Evolutionary conservation across 2,888 invertebrate genomes (phyloP).

Genomic region (Melieria crassipennis): DNA sequence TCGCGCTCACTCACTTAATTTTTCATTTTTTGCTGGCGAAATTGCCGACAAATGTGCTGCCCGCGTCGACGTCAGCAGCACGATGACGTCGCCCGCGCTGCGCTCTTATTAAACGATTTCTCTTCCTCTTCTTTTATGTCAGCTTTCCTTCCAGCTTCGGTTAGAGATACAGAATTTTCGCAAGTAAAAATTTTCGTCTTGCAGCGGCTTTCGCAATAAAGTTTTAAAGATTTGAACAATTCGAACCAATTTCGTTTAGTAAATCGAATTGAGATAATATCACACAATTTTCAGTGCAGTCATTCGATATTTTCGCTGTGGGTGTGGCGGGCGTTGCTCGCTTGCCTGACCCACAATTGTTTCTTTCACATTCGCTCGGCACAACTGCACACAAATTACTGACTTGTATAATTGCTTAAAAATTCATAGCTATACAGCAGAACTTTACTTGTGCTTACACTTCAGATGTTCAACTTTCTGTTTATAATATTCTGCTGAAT

Average conservation of each 20-base stretch:
- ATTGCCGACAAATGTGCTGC: slow-evolving; percentile 5
- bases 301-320: slow-evolving; percentile 45
- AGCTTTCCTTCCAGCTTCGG: not conserved
- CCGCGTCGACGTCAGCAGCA: slow-evolving; percentile 20
- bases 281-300: slow-evolving; percentile 16
- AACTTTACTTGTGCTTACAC: slow-evolving; percentile 49
- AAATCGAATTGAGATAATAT: no score
- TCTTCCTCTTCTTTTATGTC: slow-evolving; percentile 8
- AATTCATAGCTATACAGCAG: slow-evolving; percentile 27
- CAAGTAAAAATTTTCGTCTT: not conserved
- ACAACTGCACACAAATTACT: slow-evolving; percentile 32
- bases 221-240: slow-evolving; percentile 25
- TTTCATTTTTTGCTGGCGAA: slow-evolving; percentile 6
- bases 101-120: slow-evolving; percentile 27
- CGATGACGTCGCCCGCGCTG: slow-evolving; percentile 40
- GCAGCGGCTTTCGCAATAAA: not conserved
- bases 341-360: slow-evolving; percentile 55
- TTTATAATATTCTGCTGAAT: slow-evolving; percentile 44
- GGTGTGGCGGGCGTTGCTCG: slow-evolving; percentile 55
- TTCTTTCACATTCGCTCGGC: slow-evolving; percentile 33
- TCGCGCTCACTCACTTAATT: no score
- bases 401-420: slow-evolving; percentile 27
- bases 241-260: slow-evolving; percentile 25
- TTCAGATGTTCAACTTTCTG: slow-evolving; percentile 41
- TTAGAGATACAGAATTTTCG: slow-evolving; percentile 22